These are phyloP conservation scores for Lasioglossum leucozonium DNA, from an alignment of 2,888 invertebrate genomes.

Conservation along the genomic window DNA sequence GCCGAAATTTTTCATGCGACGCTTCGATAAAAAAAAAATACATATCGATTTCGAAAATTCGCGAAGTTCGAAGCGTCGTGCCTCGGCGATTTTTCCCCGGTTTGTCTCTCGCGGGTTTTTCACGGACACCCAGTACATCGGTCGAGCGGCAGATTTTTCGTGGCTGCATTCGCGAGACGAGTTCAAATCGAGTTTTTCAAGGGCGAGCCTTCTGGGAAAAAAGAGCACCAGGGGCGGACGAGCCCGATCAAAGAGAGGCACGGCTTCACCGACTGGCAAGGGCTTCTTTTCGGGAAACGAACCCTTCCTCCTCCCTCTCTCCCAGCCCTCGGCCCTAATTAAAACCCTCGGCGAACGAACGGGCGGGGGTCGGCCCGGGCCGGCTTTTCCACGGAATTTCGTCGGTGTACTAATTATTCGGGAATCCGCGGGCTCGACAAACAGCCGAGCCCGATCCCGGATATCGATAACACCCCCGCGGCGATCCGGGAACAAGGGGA, in stretches of 20 bases:
- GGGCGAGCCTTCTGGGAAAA: not conserved
- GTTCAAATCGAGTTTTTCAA: slow-evolving; percentile 9
- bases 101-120: too few species aligned
- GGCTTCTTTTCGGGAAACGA: slow-evolving; percentile 27
- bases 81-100: not conserved
- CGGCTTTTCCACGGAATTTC: slow-evolving; percentile 35
- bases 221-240: not conserved
- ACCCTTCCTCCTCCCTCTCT: not conserved
- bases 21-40: not conserved
- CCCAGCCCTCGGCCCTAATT: slow-evolving; percentile 21
- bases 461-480: slow-evolving; percentile 14
- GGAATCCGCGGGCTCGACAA: slow-evolving; percentile 21
- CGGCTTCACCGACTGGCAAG: slow-evolving; percentile 31
- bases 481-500: not conserved
- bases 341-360: slow-evolving; percentile 25
- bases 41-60: not conserved
- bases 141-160: not conserved
- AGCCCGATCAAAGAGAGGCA: slow-evolving; percentile 36
- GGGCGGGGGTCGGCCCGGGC: not conserved
- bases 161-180: not conserved
- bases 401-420: slow-evolving; percentile 45
- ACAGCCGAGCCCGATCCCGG: not conserved
- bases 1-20: not conserved
- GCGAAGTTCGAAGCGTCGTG: not conserved
- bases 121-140: not conserved